A percentile compares a stretch with the other conserved stretches of the same genome.
These are phyloP conservation scores for Tyto alba DNA, from an alignment of 2,113 vertebrate genomes.

Conservation along the genomic window DNA sequence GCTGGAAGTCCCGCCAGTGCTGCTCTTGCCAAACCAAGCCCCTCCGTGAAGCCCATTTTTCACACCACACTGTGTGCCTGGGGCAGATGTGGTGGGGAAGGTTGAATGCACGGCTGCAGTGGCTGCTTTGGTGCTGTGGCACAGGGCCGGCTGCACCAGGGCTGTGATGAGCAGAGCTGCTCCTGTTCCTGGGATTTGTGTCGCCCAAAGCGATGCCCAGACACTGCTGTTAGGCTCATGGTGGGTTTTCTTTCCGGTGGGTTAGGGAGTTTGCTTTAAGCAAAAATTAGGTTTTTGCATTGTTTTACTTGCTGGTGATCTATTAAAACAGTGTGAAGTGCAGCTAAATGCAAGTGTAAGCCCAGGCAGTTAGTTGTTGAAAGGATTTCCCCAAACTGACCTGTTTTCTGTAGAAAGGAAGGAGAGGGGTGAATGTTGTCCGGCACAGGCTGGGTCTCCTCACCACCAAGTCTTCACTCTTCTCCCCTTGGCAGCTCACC, in stretches of 20 bases:
- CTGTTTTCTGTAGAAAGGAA: not conserved
- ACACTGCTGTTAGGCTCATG: not conserved
- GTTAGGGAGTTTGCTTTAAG: not conserved
- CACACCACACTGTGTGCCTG: fast-evolving
- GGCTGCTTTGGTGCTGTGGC: not conserved
- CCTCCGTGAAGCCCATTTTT: fast-evolving
- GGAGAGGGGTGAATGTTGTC: not conserved
- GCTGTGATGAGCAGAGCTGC: not conserved
- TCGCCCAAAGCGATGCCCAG: not conserved
- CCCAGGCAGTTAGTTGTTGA: not conserved
- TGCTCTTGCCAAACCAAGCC: not conserved
- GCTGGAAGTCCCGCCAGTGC: not conserved
- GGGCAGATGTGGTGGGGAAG: not conserved
- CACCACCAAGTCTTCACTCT: not conserved
- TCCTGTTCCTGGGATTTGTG: not conserved
- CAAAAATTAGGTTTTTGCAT: not conserved
- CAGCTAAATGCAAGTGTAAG: not conserved
- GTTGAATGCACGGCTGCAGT: fast-evolving
- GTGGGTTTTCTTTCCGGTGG: not conserved
- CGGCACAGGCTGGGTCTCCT: not conserved
- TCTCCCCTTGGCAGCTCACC: constrained; percentile 77
- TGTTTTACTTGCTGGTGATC: not conserved
- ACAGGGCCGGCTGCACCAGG: not conserved
- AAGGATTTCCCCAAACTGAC: not conserved
- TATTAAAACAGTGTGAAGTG: not conserved